phyloP scores from a whole-genome alignment of 2,888 invertebrate species.

The Athrips mouffetella region DNA sequence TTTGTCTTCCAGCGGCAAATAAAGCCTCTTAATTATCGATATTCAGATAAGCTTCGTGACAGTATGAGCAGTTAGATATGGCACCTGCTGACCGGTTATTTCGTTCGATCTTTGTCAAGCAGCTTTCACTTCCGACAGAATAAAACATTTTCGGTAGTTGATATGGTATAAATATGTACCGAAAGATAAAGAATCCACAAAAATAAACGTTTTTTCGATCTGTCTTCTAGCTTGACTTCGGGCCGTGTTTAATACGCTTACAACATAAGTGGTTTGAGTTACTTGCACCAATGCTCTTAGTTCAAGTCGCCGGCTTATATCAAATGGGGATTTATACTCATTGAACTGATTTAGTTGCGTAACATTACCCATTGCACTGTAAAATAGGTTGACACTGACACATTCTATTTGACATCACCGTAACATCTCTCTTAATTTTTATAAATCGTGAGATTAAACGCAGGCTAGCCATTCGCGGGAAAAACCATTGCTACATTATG shows the following conservation, averaged over 20 bases:
- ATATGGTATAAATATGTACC: not conserved
- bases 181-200: not conserved
- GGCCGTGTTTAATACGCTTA: not conserved
- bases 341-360: constrained; percentile 24
- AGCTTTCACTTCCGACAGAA: constrained; percentile 28
- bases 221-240: not conserved
- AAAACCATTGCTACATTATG: no score
- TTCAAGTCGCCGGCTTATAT: constrained; percentile 18
- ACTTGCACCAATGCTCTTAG: constrained; percentile 16
- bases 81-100: constrained; percentile 29
- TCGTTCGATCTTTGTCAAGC: constrained; percentile 21
- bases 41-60: constrained; percentile 29
- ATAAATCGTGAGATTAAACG: no score
- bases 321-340: constrained; percentile 22
- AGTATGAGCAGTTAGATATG: constrained; percentile 32
- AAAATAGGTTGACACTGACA: not conserved
- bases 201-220: not conserved
- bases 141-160: not conserved
- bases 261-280: constrained; percentile 42
- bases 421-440: no score
- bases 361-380: constrained; percentile 12
- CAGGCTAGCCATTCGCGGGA: no score
- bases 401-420: not conserved
- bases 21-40: constrained; percentile 41
- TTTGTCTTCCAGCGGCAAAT: constrained; percentile 36